Conservation (phyloP, 2,888 invertebrate species). For the Hybos culiciformis region DNA sequence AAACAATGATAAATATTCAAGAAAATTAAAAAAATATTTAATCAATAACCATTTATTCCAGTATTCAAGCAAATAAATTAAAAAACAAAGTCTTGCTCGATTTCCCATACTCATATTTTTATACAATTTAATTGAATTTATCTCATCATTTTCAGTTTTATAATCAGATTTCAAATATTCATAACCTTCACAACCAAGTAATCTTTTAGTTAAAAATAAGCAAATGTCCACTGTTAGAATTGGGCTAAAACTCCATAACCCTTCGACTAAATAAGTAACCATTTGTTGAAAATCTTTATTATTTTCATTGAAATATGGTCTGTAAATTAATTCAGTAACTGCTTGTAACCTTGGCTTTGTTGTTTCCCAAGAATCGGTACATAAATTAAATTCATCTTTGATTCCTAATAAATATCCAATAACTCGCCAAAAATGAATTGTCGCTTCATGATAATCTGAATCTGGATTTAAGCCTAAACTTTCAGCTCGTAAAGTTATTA, state of each 20-base stretch:
- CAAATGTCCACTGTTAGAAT: conserved; percentile 43
- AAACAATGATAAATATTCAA: conserved; percentile 26
- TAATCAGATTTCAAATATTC: conserved; percentile 35
- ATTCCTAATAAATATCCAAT: conserved; percentile 71
- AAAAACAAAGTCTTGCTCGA: conserved; percentile 10
- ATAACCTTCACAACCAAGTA: conserved; percentile 45
- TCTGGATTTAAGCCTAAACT: conserved; percentile 50
- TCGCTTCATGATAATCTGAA: conserved; percentile 52
- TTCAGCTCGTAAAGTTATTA: conserved; percentile 47
- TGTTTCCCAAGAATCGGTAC: conserved; percentile 46
- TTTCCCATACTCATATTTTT: conserved; percentile 32
- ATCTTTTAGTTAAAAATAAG: conserved; percentile 41
- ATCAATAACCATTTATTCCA: conserved; percentile 36
- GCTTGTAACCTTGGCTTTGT: conserved; percentile 40
- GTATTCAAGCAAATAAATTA: conserved; percentile 9
- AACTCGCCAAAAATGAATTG: conserved; percentile 72
- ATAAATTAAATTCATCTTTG: conserved; percentile 65
- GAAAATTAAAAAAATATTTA: conserved; percentile 42
- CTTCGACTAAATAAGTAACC: conserved; percentile 48
- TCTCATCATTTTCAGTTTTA: conserved; percentile 14
- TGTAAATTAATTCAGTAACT: conserved; percentile 45
- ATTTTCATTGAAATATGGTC: conserved; percentile 45
- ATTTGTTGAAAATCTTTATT: conserved; percentile 50
- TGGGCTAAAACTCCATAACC: conserved; percentile 55
- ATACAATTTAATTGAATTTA: conserved; percentile 28